Conservation (phyloP, 1,140 invertebrate genomes). For the Aphelenchoides fujianensis region DNA sequence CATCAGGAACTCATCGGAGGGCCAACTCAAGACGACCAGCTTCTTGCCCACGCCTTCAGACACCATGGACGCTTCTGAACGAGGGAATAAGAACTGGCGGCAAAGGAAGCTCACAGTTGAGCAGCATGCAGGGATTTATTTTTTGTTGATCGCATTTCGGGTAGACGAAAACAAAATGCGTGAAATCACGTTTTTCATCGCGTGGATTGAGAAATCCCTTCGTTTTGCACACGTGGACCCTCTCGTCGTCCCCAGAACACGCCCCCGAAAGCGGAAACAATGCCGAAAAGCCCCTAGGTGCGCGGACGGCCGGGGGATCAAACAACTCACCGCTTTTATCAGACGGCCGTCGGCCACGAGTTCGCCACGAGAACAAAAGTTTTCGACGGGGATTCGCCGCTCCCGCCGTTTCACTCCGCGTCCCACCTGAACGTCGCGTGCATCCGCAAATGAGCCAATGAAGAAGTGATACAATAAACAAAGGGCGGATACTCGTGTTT, state of each 20-base stretch:
- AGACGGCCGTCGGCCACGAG: background rate
- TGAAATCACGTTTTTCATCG: no score
- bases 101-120: background rate
- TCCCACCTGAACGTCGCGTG: background rate
- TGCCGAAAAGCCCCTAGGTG: no score
- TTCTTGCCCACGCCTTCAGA: background rate
- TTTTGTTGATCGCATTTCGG: no score
- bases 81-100: no score
- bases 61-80: background rate
- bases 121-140: no score
- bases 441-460: background rate
- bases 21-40: background rate
- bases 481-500: background rate
- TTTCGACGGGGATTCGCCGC: no score
- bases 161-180: background rate
- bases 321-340: background rate
- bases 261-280: no score
- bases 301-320: no score
- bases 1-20: background rate
- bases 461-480: background rate
- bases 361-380: slow-evolving; percentile 6
- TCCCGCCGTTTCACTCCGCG: background rate
- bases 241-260: no score
- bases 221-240: no score
- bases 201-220: no score